A percentile compares a stretch with the other conserved stretches of the same genome.
These are phyloP conservation scores for Spilarctia lutea DNA, from an alignment of 2,888 invertebrate genomes.

Conservation along the genomic window DNA sequence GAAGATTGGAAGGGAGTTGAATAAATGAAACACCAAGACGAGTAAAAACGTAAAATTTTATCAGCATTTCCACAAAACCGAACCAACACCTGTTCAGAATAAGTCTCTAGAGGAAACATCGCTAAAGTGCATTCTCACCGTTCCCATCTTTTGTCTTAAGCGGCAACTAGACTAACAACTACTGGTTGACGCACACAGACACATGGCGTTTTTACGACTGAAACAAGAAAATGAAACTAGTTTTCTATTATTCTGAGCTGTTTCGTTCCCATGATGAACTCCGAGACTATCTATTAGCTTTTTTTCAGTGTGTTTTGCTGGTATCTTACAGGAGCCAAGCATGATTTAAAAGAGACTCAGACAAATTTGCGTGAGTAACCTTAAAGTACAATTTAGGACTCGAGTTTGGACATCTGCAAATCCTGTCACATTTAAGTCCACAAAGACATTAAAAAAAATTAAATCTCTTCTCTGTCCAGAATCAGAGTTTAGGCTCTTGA, in stretches of 20 bases:
- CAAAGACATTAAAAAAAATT: too few relatives aligned
- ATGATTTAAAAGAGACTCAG: too few relatives aligned
- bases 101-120: constrained; percentile 47
- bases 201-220: constrained; percentile 36
- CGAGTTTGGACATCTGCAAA: neutral
- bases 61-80: neutral
- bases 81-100: constrained; percentile 39
- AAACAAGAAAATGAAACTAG: constrained; percentile 18
- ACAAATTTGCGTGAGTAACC: too few relatives aligned
- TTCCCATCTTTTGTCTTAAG: constrained; percentile 56
- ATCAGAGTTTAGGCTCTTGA: neutral
- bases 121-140: constrained; percentile 58
- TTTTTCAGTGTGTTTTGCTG: too few relatives aligned
- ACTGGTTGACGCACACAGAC: constrained; percentile 45
- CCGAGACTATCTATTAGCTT: too few relatives aligned
- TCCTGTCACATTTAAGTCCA: too few relatives aligned
- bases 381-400: neutral
- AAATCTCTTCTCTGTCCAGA: too few relatives aligned
- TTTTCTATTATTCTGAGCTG: constrained; percentile 15
- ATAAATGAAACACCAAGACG: too few relatives aligned
- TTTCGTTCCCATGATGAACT: neutral
- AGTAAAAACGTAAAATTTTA: neutral
- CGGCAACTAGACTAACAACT: constrained; percentile 50
- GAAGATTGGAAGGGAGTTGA: too few relatives aligned
- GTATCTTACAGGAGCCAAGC: too few relatives aligned